Conservation (phyloP, 2,113 vertebrate genomes). For the Otocyon megalotis region DNA sequence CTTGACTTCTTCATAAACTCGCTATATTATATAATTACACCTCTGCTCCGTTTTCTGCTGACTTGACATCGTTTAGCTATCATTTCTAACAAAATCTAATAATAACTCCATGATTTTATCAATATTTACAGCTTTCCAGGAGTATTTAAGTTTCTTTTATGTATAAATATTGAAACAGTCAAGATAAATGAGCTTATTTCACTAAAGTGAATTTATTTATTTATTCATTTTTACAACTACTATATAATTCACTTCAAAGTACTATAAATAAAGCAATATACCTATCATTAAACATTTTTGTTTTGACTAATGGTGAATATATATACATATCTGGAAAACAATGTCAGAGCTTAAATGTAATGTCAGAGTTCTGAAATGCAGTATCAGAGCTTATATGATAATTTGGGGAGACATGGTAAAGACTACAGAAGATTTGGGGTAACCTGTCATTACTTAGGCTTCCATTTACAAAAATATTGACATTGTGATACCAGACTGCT, state of each 20-base stretch:
- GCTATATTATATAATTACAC: neutral
- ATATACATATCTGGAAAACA: neutral
- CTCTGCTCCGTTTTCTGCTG: neutral
- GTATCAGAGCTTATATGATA: neutral
- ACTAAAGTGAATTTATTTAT: neutral
- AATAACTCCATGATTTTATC: neutral
- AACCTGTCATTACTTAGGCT: neutral
- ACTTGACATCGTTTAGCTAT: neutral
- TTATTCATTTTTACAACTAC: neutral
- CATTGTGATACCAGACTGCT: neutral
- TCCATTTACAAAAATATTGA: neutral
- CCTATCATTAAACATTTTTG: neutral
- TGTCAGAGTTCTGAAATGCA: no score
- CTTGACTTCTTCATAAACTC: neutral
- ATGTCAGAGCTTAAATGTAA: no score
- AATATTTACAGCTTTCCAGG: neutral
- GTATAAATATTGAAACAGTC: neutral
- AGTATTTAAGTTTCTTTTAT: neutral
- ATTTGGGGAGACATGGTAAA: neutral
- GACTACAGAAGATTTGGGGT: neutral
- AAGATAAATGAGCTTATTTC: neutral
- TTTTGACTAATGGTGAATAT: neutral
- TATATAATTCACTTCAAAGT: neutral
- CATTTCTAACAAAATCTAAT: neutral
- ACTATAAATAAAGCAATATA: neutral